Percentiles rank a stretch among this genome's conserved stretches.
phyloP scores from a whole-genome alignment of 2,797 vertebrate species.

The Anguilla pacifica region DNA sequence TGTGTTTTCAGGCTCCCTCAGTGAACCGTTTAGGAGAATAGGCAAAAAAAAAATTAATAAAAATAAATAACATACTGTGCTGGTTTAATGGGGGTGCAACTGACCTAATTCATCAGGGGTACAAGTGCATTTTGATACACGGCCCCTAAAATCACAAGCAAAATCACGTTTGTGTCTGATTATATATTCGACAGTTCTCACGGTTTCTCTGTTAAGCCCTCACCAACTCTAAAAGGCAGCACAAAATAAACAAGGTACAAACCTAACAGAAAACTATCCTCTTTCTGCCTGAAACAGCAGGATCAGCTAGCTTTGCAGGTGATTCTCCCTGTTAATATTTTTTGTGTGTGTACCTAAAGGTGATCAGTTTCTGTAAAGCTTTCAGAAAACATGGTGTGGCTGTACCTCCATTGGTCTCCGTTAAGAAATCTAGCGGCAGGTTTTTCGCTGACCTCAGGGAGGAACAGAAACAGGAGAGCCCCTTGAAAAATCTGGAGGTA shows the following conservation, averaged over 20 bases:
- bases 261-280: background rate
- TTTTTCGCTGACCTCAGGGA: background rate
- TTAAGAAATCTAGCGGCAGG: background rate
- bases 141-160: background rate
- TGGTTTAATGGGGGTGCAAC: slow-evolving; percentile 35
- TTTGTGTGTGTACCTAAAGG: no score
- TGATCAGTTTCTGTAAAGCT: background rate
- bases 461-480: background rate
- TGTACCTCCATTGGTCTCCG: background rate
- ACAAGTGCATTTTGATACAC: background rate
- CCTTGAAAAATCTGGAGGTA: background rate
- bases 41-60: background rate
- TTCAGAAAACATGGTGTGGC: background rate
- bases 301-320: background rate
- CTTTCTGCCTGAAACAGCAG: background rate
- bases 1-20: slow-evolving; percentile 5
- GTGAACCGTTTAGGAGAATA: slow-evolving; percentile 18
- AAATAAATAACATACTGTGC: slow-evolving; percentile 5
- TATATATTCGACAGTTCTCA: background rate
- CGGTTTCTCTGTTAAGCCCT: background rate
- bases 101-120: background rate
- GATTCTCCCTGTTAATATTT: background rate
- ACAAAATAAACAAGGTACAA: background rate
- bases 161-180: background rate
- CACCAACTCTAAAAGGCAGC: background rate